These are phyloP conservation scores for Echeneis naucrates DNA, from an alignment of 2,797 vertebrate species.

Conservation along the genomic window DNA sequence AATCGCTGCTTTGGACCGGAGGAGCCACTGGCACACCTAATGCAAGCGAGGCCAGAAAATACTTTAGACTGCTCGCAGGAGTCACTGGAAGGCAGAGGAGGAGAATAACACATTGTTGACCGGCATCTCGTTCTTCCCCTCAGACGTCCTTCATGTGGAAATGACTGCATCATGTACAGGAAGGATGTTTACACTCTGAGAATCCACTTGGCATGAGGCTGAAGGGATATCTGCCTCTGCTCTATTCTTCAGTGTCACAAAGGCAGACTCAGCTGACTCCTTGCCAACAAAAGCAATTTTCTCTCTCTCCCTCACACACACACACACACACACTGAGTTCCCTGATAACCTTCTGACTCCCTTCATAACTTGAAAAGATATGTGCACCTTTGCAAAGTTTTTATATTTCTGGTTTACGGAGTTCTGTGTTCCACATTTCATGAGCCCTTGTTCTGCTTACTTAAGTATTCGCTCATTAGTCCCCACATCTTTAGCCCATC, in stretches of 20 bases:
- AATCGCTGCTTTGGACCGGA: conserved; percentile 65
- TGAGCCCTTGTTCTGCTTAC: conserved; percentile 40
- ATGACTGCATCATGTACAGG: conserved; percentile 43
- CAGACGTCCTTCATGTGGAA: conserved; percentile 41
- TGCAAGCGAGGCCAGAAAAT: conserved; percentile 30
- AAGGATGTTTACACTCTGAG: conserved; percentile 40
- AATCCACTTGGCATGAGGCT: conserved; percentile 39
- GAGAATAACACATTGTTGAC: conserved; percentile 14
- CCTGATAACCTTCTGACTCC: conserved; percentile 42
- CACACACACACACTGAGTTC: conserved; percentile 13
- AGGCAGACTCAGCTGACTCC: conserved; percentile 45
- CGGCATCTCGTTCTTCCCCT: conserved; percentile 9
- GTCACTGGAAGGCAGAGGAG: conserved; percentile 13
- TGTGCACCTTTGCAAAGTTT: conserved; percentile 59
- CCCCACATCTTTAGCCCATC: conserved; percentile 50
- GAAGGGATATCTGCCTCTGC: conserved; percentile 26
- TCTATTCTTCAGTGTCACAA: conserved; percentile 39
- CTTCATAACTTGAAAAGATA: conserved; percentile 46
- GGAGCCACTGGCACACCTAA: conserved; percentile 51
- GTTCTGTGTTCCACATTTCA: conserved; percentile 62
- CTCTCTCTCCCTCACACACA: conserved; percentile 6
- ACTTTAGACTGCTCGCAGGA: conserved; percentile 11
- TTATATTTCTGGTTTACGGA: conserved; percentile 44
- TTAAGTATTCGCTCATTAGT: conserved; percentile 63
- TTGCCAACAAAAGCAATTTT: conserved; percentile 55